phyloP scores from a whole-genome alignment of 2,113 vertebrate species.

The Isichthys henryi region DNA sequence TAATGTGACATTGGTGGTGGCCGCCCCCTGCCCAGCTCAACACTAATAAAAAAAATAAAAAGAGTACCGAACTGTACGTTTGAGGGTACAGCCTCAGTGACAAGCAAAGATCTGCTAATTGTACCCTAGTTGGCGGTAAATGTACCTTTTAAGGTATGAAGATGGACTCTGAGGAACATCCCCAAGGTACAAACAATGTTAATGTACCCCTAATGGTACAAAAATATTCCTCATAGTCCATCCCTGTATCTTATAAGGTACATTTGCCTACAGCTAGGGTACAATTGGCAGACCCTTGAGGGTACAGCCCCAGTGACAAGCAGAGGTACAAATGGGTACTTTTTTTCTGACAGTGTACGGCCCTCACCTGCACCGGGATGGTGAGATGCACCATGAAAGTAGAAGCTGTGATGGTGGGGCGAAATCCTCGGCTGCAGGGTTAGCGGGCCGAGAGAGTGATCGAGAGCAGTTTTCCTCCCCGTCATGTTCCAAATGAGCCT shows the following conservation, averaged over 20 bases:
- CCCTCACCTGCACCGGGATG: not conserved
- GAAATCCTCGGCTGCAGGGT: not conserved
- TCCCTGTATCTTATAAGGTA: not conserved
- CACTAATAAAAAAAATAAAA: too few relatives aligned
- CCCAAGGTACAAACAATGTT: not conserved
- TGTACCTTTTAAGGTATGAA: not conserved
- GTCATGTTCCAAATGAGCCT: not conserved
- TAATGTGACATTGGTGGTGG: not conserved
- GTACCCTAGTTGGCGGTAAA: not conserved
- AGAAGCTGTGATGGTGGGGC: not conserved
- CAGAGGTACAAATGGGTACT: not conserved
- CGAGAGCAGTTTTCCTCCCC: not conserved
- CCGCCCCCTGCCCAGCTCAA: not conserved
- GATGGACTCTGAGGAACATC: not conserved
- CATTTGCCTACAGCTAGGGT: not conserved
- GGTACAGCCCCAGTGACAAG: not conserved
- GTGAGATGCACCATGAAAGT: not conserved
- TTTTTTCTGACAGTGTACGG: not conserved
- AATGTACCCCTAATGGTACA: too few relatives aligned
- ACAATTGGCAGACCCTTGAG: not conserved
- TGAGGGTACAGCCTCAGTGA: too few relatives aligned
- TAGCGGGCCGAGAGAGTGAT: not conserved
- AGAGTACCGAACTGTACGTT: not conserved
- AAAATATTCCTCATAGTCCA: not conserved
- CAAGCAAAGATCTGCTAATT: not conserved